Evolutionary conservation across 2,797 vertebrate genomes (phyloP).

Genomic region (Alexandromys oeconomus): DNA sequence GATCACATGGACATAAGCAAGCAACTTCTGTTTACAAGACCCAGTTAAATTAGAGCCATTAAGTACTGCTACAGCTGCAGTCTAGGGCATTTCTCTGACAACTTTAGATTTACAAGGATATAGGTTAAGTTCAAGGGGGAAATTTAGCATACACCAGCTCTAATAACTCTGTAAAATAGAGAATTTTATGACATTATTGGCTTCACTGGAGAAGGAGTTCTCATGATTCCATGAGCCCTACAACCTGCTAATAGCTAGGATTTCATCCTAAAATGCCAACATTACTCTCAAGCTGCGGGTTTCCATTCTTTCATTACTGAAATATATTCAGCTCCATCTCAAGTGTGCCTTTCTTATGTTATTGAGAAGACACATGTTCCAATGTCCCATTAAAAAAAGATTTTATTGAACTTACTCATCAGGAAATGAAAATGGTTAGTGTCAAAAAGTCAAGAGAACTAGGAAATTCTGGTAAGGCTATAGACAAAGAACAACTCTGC

Average conservation of each 20-base stretch:
- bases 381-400: background rate
- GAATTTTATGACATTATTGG: background rate
- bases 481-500: background rate
- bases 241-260: background rate
- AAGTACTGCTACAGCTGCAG: background rate
- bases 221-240: background rate
- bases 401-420: background rate
- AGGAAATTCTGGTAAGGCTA: background rate
- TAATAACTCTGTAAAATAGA: constrained; percentile 21
- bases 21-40: background rate
- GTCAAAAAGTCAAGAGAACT: background rate
- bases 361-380: background rate
- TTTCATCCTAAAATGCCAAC: background rate
- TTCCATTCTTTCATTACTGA: background rate
- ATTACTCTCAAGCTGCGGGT: background rate
- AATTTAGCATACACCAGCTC: background rate
- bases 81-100: constrained; percentile 14
- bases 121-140: background rate
- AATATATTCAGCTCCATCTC: background rate
- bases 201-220: background rate
- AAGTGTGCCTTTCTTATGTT: background rate
- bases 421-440: background rate
- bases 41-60: constrained; percentile 48
- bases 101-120: background rate
- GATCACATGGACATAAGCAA: constrained; percentile 1